Evolutionary conservation across 2,797 vertebrate genomes (phyloP).

Genomic region (Dendrocincla fuliginosa): DNA sequence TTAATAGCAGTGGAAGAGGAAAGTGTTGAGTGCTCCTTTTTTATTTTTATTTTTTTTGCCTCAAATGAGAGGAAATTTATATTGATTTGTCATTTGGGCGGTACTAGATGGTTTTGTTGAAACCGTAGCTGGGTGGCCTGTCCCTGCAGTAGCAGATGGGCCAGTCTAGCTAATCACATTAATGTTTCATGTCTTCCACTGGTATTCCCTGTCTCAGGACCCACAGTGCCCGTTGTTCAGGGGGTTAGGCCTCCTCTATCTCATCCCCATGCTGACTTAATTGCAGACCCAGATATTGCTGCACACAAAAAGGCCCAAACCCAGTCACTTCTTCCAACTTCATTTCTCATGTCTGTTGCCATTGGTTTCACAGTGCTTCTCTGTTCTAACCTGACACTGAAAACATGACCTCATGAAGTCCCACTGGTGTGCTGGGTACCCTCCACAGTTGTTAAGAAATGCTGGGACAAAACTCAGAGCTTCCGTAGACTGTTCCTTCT

Average conservation of each 20-base stretch:
- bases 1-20: neutral
- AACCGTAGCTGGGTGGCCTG: neutral
- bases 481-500: neutral
- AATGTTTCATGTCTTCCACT: neutral
- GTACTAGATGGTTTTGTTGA: neutral
- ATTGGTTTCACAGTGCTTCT: neutral
- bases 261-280: neutral
- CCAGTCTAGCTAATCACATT: neutral
- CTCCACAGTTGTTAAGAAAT: neutral
- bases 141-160: neutral
- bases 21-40: neutral
- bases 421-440: neutral
- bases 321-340: neutral
- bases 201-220: neutral
- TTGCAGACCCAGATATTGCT: neutral
- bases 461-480: neutral
- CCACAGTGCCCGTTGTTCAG: neutral
- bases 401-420: neutral
- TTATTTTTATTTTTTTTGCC: neutral
- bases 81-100: neutral
- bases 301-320: neutral
- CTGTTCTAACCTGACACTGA: neutral
- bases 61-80: neutral
- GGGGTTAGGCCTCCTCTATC: accelerated
- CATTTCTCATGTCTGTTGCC: neutral